These are phyloP conservation scores for Eledone cirrhosa DNA, from an alignment of 2,888 invertebrate species.

Conservation along the genomic window DNA sequence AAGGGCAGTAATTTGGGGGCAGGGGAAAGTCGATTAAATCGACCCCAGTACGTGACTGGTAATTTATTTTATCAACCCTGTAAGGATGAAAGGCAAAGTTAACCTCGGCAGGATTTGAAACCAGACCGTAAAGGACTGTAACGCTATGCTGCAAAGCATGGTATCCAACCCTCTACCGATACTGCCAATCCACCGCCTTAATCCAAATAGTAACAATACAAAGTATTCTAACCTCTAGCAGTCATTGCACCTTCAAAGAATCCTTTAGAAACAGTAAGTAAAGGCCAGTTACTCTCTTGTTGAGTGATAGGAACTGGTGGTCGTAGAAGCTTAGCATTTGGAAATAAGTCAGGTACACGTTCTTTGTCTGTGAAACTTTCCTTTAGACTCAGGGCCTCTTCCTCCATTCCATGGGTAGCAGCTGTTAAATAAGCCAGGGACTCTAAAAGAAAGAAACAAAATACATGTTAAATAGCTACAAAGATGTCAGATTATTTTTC, in stretches of 20 bases:
- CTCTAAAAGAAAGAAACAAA: slow-evolving; percentile 61
- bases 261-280: slow-evolving; percentile 87
- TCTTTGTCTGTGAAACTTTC: slow-evolving; percentile 71
- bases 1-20: no score
- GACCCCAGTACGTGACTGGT: no score
- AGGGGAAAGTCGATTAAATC: no score
- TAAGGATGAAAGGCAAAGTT: no score
- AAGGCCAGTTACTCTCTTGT: slow-evolving; percentile 97
- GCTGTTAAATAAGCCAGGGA: slow-evolving; percentile 92
- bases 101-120: no score
- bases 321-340: slow-evolving; percentile 79
- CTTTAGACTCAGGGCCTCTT: slow-evolving; percentile 78
- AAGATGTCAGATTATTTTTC: background rate
- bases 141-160: no score
- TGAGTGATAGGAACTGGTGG: slow-evolving; percentile 89
- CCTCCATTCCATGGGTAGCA: slow-evolving; percentile 85
- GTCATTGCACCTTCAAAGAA: slow-evolving; percentile 67
- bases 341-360: slow-evolving; percentile 77
- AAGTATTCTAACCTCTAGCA: slow-evolving; percentile 67
- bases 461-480: background rate
- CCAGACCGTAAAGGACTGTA: no score
- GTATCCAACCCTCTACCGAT: no score
- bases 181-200: no score
- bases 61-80: no score
- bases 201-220: background rate